Conservation (phyloP, 2,888 invertebrate species). For the Nymphalis c-album region DNA sequence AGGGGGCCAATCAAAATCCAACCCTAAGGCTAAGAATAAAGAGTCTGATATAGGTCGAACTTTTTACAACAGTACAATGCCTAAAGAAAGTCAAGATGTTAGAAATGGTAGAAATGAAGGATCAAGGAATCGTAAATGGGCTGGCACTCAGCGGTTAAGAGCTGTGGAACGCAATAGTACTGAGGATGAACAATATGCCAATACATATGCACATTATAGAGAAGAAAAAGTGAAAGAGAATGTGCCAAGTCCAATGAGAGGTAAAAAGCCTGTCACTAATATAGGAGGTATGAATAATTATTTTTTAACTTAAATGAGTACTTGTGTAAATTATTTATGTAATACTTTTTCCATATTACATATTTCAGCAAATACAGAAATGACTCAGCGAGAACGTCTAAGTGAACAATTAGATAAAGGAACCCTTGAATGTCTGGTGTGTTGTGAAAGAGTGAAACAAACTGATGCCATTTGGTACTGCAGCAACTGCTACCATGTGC, state of each 20-base stretch:
- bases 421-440: slow-evolving; percentile 95
- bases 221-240: slow-evolving; percentile 54
- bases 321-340: not conserved
- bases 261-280: slow-evolving; percentile 48
- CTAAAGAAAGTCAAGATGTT: slow-evolving; percentile 64
- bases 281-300: slow-evolving; percentile 41
- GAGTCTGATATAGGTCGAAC: slow-evolving; percentile 62
- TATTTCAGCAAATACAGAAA: slow-evolving; percentile 68
- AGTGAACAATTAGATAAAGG: slow-evolving; percentile 91
- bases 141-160: slow-evolving; percentile 62
- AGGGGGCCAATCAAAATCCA: slow-evolving; percentile 58
- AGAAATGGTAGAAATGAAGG: slow-evolving; percentile 61
- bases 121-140: slow-evolving; percentile 58
- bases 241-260: slow-evolving; percentile 56
- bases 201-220: slow-evolving; percentile 56
- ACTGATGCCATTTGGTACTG: slow-evolving; percentile 95
- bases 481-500: slow-evolving; percentile 93
- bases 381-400: slow-evolving; percentile 91
- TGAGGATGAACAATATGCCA: slow-evolving; percentile 75
- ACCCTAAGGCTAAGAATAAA: slow-evolving; percentile 61
- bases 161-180: slow-evolving; percentile 54
- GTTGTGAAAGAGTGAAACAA: slow-evolving; percentile 92
- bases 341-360: not conserved
- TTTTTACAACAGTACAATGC: slow-evolving; percentile 69
- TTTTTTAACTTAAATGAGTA: not conserved